Conservation (phyloP, 2,797 vertebrate species). For the Poecilia picta region DNA sequence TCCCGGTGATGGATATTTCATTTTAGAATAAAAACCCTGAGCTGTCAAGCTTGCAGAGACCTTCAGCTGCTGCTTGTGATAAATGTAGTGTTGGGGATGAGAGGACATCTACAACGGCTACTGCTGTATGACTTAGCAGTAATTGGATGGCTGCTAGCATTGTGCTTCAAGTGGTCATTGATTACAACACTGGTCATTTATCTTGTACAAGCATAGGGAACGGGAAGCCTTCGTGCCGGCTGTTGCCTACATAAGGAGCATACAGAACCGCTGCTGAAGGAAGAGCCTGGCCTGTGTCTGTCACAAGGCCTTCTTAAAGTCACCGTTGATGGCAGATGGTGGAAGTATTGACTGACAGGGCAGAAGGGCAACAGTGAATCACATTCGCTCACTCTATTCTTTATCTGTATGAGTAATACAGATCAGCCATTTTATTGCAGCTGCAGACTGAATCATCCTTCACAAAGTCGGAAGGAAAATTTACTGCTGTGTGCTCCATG, state of each 20-base stretch:
- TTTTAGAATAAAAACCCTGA: constrained; percentile 27
- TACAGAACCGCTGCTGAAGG: constrained; percentile 23
- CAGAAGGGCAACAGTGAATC: constrained; percentile 57
- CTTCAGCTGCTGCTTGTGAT: constrained; percentile 44
- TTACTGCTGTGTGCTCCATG: constrained; percentile 7
- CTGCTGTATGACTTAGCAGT: constrained; percentile 62
- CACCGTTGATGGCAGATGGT: constrained; percentile 66
- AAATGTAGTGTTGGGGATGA: constrained; percentile 28
- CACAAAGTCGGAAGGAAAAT: constrained; percentile 22
- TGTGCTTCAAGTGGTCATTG: constrained; percentile 58
- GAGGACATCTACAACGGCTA: constrained; percentile 41
- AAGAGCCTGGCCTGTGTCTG: constrained; percentile 34
- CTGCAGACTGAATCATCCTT: constrained; percentile 51
- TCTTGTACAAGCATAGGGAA: constrained; percentile 37
- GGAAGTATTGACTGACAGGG: constrained; percentile 55
- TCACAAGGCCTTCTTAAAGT: constrained; percentile 23
- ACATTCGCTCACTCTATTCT: constrained; percentile 23
- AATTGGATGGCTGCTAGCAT: constrained; percentile 58
- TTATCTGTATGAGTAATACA: constrained; percentile 36
- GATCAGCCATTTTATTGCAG: constrained; percentile 53
- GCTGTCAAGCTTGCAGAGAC: constrained; percentile 25
- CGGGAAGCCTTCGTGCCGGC: constrained; percentile 5
- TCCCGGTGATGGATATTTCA: constrained; percentile 31
- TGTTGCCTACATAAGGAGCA: constrained; percentile 21
- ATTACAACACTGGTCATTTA: constrained; percentile 50